phyloP scores from a whole-genome alignment of 2,888 invertebrate genomes.

The Cantharis rustica region DNA sequence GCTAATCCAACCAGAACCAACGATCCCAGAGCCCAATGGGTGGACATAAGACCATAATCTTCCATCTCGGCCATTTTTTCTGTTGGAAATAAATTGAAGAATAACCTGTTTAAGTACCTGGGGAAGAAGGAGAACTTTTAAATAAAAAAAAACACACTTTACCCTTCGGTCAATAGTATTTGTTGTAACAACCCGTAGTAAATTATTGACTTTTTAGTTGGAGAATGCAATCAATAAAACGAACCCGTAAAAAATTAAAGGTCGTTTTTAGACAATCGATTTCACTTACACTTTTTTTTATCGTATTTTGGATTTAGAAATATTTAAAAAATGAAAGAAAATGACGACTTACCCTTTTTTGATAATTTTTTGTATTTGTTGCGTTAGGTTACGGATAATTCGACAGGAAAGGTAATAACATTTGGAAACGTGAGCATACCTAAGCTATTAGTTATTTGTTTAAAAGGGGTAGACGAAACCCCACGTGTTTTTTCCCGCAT shows the following conservation, averaged over 20 bases:
- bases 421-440: neutral
- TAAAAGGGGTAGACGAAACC: slow-evolving; percentile 8
- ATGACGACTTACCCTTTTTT: neutral
- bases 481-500: slow-evolving; percentile 35
- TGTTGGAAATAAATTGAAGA: neutral
- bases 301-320: neutral
- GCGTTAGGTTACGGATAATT: neutral
- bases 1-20: slow-evolving; percentile 63
- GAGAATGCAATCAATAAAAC: neutral
- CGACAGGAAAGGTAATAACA: neutral
- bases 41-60: slow-evolving; percentile 50
- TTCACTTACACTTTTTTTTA: neutral
- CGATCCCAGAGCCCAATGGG: slow-evolving; percentile 64
- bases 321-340: neutral
- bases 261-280: neutral
- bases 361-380: neutral
- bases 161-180: neutral
- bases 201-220: neutral
- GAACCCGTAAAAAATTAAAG: neutral
- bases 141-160: neutral
- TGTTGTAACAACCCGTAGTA: neutral
- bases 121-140: too few species aligned
- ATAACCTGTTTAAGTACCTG: too few species aligned
- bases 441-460: slow-evolving; percentile 14
- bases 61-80: slow-evolving; percentile 30